Evolutionary conservation across 2,888 invertebrate species (phyloP).

Genomic region (Apotomis turbidana): DNA sequence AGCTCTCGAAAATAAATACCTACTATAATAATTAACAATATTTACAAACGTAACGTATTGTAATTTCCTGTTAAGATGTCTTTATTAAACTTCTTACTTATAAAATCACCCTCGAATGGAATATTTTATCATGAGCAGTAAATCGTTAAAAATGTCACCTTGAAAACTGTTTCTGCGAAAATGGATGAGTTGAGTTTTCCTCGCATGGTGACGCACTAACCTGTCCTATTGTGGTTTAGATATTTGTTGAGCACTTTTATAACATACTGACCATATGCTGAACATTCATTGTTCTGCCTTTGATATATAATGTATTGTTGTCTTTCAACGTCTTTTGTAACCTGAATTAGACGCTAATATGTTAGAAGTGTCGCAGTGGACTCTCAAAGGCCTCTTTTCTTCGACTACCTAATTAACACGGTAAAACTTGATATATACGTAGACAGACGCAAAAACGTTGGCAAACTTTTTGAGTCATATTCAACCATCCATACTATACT

Average conservation of each 20-base stretch:
- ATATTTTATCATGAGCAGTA: not conserved
- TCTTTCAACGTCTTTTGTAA: not conserved
- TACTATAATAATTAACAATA: too few species aligned
- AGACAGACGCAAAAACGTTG: constrained; percentile 2
- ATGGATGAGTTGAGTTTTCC: constrained; percentile 28
- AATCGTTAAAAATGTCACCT: constrained; percentile 1
- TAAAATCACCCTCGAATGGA: not conserved
- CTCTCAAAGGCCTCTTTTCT: not conserved
- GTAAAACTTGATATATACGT: constrained; percentile 1
- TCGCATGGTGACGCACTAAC: constrained; percentile 30
- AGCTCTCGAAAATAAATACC: too few species aligned
- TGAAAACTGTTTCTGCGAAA: constrained; percentile 30
- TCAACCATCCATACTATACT: not conserved
- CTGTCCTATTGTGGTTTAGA: not conserved
- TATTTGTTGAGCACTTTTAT: not conserved
- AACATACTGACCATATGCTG: not conserved
- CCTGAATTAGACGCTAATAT: constrained; percentile 20
- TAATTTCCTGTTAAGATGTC: too few species aligned
- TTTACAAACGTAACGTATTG: too few species aligned
- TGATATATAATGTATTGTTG: too few species aligned
- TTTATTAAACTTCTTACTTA: too few species aligned
- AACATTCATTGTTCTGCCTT: too few species aligned
- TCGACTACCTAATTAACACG: constrained; percentile 12
- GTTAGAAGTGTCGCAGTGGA: constrained; percentile 23
- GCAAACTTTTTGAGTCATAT: constrained; percentile 21